A percentile compares a stretch with the other conserved stretches of the same genome.
phyloP scores from a whole-genome alignment of 2,888 invertebrate species.

The Drosophila vallismaia region DNA sequence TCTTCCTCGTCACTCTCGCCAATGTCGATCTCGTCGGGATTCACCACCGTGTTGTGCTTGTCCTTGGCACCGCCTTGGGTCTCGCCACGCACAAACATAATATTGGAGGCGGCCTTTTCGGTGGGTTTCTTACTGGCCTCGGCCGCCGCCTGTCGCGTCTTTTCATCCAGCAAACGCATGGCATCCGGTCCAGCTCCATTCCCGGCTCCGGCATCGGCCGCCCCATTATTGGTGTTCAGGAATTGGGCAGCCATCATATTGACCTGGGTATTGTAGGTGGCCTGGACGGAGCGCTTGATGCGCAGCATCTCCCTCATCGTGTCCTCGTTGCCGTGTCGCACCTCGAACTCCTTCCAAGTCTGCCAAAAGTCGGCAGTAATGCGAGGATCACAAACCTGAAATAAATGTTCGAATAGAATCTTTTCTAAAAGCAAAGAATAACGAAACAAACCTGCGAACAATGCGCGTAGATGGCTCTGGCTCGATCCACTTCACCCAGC shows the following conservation, averaged over 20 bases:
- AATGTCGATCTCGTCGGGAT: slow-evolving; percentile 95
- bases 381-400: slow-evolving; percentile 93
- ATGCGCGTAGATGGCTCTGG: slow-evolving; percentile 98
- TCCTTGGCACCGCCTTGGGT: slow-evolving; percentile 90
- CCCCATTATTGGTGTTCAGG: slow-evolving; percentile 87
- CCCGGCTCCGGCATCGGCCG: slow-evolving; percentile 88
- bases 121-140: slow-evolving; percentile 69
- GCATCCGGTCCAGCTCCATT: slow-evolving; percentile 88
- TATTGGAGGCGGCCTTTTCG: slow-evolving; percentile 85
- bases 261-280: slow-evolving; percentile 98
- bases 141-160: slow-evolving; percentile 87
- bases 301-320: slow-evolving; percentile 99
- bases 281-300: slow-evolving; percentile 98
- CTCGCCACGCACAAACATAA: slow-evolving; percentile 94
- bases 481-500: slow-evolving; percentile 98
- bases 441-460: slow-evolving; percentile 93
- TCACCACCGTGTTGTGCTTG: slow-evolving; percentile 87
- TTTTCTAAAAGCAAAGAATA: background rate
- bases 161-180: slow-evolving; percentile 94
- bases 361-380: slow-evolving; percentile 98
- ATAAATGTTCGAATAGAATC: background rate
- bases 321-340: slow-evolving; percentile 99
- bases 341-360: slow-evolving; percentile 99
- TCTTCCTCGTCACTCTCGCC: slow-evolving; percentile 89
- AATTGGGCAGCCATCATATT: slow-evolving; percentile 99